A percentile compares a stretch with the other conserved stretches of the same genome.
These are phyloP conservation scores for Syngnathus scovelli DNA, from an alignment of 2,113 vertebrate species.

Conservation along the genomic window DNA sequence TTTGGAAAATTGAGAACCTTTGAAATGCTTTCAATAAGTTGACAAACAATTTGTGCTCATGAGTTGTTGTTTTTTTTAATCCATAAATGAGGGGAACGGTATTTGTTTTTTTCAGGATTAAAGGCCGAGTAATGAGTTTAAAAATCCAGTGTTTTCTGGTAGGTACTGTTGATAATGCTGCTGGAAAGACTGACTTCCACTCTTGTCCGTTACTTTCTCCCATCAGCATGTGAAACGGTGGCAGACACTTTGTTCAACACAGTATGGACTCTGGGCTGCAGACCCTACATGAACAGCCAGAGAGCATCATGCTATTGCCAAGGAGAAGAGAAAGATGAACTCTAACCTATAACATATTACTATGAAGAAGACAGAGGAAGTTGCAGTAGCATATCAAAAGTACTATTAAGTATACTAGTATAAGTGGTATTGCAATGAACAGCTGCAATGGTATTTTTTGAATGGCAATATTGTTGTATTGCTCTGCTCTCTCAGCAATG, in stretches of 20 bases:
- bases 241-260: constrained; percentile 93
- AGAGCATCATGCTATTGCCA: constrained; percentile 84
- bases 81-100: too few species aligned
- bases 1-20: neutral
- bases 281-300: constrained; percentile 97
- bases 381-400: neutral
- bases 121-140: neutral
- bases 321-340: constrained; percentile 88
- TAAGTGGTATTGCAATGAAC: neutral
- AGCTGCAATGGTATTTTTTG: neutral
- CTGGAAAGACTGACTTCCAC: neutral
- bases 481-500: neutral
- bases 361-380: constrained; percentile 19
- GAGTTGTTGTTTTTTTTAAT: too few species aligned
- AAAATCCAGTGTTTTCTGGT: neutral
- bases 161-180: neutral
- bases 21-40: neutral
- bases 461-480: neutral
- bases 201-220: neutral
- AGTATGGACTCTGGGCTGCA: constrained; percentile 93
- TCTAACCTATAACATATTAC: constrained; percentile 55
- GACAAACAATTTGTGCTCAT: too few species aligned
- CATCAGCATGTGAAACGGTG: constrained; percentile 84
- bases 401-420: neutral
- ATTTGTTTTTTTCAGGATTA: neutral